These are phyloP conservation scores for Anthrax anthrax DNA, from an alignment of 2,888 invertebrate genomes.

Conservation along the genomic window DNA sequence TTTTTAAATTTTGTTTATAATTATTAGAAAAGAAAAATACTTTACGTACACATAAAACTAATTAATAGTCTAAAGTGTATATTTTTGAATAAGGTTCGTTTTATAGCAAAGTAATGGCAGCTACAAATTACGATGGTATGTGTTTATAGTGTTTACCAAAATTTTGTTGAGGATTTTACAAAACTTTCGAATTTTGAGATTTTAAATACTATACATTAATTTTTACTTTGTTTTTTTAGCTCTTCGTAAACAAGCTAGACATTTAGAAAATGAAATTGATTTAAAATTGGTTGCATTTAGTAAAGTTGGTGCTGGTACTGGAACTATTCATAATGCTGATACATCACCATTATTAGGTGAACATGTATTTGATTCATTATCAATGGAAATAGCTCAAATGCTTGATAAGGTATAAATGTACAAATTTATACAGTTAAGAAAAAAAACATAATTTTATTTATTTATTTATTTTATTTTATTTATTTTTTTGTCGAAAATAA, in stretches of 20 bases:
- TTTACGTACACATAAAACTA: too few species aligned
- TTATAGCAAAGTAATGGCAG: constrained; percentile 25
- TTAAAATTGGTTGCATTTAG: constrained; percentile 89
- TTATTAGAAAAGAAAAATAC: too few species aligned
- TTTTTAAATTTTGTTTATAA: too few species aligned
- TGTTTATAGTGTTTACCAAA: constrained; percentile 3
- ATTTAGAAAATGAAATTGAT: constrained; percentile 93
- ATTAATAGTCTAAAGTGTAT: too few species aligned
- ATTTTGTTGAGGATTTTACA: not conserved
- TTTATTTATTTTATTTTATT: not conserved
- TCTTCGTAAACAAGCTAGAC: constrained; percentile 80
- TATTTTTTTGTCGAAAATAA: too few species aligned
- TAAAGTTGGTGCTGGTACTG: constrained; percentile 68
- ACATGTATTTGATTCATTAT: constrained; percentile 84
- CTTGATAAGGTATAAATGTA: constrained; percentile 54
- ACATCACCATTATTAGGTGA: constrained; percentile 76
- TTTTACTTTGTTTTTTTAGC: too few species aligned
- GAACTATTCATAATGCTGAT: constrained; percentile 42
- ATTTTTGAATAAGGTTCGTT: too few species aligned
- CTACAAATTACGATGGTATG: constrained; percentile 26
- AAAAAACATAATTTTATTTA: not conserved
- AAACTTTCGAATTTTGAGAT: constrained; percentile 1
- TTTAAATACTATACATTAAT: not conserved
- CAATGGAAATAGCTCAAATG: constrained; percentile 80
- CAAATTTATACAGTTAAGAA: not conserved